Evolutionary conservation across 2,888 invertebrate species (phyloP), one percentile per base, ranked within the genome.

Genomic region (Lycia hirtaria): DNA sequence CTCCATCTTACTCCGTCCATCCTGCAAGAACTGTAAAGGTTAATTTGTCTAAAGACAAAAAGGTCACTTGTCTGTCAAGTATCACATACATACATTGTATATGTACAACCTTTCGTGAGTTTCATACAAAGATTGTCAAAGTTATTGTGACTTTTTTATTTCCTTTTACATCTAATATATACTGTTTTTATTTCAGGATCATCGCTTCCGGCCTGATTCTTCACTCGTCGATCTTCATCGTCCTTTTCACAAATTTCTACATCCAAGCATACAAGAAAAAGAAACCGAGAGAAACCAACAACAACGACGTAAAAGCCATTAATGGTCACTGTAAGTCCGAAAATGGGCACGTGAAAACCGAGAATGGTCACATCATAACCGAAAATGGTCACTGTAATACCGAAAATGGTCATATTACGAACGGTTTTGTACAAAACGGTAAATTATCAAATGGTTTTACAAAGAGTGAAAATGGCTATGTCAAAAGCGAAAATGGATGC

Each of bases 191-290:
- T 78, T 81, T 10, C 80, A 92, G 92, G 64, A 73, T 97, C 70
- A 95, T 97, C 57, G 96, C 96, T 1, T 92, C 94, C 1, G 93
- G 96, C 15, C 91, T 97, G 66, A 94, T 96, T 49, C 91, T 97
- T 7, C 97, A 97, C 81, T 96, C 97, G 4, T 92, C 94, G 28
- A 96, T 98, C 75, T 98, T 98, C 94, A 97, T 98, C 86, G 94
- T 94, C 12, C 94, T 98, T 56, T 98, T 98, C 93, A 95, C 95
- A 75, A 96, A 98, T 88, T 98, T 98, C 93, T 98, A 98, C 90
- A 93, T 95, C 67, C 95, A 95, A 80, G 95, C 96, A 19, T 98
- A 98, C 91, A 93, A 93, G 69, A 78, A 93, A 69, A 78, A 72
- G 37, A 65, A 60, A 20, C 60, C 68, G 6, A 65, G 69, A 0